Conservation (phyloP, 2,113 vertebrate genomes). For the Nothobranchius furzeri region DNA sequence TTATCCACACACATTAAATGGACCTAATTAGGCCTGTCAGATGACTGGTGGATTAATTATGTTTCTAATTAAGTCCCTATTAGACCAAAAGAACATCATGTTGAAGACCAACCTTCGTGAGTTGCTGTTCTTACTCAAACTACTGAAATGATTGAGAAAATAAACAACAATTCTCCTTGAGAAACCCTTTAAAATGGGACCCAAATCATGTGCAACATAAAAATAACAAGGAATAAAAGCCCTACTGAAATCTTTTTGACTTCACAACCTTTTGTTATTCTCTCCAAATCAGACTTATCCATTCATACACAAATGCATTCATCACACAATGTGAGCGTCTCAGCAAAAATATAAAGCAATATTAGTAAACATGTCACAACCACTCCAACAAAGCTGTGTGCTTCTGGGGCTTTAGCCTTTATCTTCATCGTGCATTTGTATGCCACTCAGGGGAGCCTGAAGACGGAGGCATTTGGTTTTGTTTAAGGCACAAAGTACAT, state of each 20-base stretch:
- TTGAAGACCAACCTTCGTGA: conserved; percentile 64
- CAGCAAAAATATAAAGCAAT: conserved; percentile 32
- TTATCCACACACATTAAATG: conserved; percentile 70
- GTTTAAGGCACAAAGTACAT: conserved; percentile 33
- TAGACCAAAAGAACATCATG: conserved; percentile 68
- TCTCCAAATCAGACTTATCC: conserved; percentile 20
- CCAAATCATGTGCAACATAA: background rate
- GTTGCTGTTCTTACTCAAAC: conserved; percentile 45
- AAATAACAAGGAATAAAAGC: conserved; percentile 10
- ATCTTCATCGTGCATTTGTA: conserved; percentile 53
- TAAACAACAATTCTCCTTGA: background rate
- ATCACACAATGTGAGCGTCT: conserved; percentile 32
- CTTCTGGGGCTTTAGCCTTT: conserved; percentile 50
- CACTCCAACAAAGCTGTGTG: conserved; percentile 46
- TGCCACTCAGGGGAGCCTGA: conserved; percentile 46
- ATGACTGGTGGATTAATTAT: conserved; percentile 78
- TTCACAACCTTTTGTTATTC: conserved; percentile 32
- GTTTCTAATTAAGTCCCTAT: conserved; percentile 82
- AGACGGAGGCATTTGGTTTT: conserved; percentile 30
- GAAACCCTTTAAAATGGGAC: background rate
- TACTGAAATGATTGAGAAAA: background rate
- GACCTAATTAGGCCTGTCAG: conserved; percentile 82
- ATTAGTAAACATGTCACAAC: conserved; percentile 55
- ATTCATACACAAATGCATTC: conserved; percentile 44
- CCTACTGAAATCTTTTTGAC: conserved; percentile 21